Conservation (phyloP, 2,113 vertebrate genomes). For the Gambusia holbrooki region DNA sequence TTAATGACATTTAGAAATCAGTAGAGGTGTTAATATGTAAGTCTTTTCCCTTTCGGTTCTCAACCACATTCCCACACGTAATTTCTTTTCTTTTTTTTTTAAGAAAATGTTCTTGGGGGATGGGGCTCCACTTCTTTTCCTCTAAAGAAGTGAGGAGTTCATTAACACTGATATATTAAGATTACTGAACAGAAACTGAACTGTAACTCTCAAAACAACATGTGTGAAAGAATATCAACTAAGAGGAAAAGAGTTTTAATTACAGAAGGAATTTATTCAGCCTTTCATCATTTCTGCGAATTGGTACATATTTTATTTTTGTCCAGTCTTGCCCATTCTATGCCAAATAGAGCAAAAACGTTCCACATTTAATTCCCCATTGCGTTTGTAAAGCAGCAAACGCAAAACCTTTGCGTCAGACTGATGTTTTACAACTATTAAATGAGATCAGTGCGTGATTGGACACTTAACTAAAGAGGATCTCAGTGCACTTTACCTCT, state of each 20-base stretch:
- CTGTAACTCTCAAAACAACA: conserved; percentile 3
- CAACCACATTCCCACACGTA: not conserved
- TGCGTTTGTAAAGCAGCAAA: conserved; percentile 29
- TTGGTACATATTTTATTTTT: conserved; percentile 4
- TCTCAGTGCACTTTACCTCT: conserved; percentile 52
- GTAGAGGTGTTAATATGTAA: not conserved
- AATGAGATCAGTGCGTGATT: conserved; percentile 52
- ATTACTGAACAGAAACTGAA: not conserved
- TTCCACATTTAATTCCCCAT: conserved; percentile 10
- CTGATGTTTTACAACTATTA: conserved; percentile 47
- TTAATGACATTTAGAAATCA: not conserved
- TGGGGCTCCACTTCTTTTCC: too few relatives aligned
- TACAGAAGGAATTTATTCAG: conserved; percentile 69
- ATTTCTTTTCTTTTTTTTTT: too few relatives aligned
- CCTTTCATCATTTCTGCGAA: conserved; percentile 29
- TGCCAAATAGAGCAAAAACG: conserved; percentile 66
- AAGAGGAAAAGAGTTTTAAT: conserved; percentile 57
- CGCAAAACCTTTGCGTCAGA: conserved; percentile 32
- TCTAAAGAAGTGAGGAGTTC: too few relatives aligned
- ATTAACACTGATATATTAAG: too few relatives aligned
- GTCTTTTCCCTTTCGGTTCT: not conserved
- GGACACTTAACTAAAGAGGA: conserved; percentile 49
- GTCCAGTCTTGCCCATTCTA: conserved; percentile 55
- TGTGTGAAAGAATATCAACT: conserved; percentile 28
- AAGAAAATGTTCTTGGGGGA: too few relatives aligned